Conservation (phyloP, 2,797 vertebrate genomes). For the Phalloptychus januarius region DNA sequence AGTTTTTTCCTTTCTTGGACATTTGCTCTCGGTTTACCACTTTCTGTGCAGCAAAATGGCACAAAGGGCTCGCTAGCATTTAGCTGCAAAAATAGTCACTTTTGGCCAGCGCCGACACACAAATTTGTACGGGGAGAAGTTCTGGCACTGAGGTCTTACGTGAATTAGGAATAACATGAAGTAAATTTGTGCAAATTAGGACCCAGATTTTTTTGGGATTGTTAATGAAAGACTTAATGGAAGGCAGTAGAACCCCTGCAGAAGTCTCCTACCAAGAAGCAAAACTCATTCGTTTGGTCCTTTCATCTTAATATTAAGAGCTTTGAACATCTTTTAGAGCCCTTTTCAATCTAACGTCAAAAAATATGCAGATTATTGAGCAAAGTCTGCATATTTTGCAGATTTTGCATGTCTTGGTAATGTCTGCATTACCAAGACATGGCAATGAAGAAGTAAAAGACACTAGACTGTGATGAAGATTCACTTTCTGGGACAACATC, state of each 20-base stretch:
- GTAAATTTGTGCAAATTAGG: not conserved
- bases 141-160: not conserved
- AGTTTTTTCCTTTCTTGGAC: slow-evolving; percentile 12
- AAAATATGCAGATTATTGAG: not conserved
- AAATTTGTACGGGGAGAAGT: not conserved
- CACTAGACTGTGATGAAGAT: not conserved
- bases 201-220: not conserved
- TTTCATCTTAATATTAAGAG: not conserved
- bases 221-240: not conserved
- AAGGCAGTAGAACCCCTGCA: not conserved
- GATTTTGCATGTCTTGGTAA: no score
- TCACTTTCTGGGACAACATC: not conserved
- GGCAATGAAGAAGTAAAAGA: not conserved
- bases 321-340: not conserved
- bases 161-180: not conserved
- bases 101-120: slow-evolving; percentile 4
- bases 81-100: slow-evolving; percentile 31
- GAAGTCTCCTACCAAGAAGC: not conserved
- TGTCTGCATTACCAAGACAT: no score
- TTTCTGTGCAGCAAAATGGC: slow-evolving; percentile 26
- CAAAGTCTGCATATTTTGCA: no score
- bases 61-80: slow-evolving; percentile 26
- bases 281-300: not conserved
- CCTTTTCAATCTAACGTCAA: not conserved
- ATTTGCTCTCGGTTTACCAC: slow-evolving; percentile 42